phyloP scores from a whole-genome alignment of 2,797 vertebrate genomes.

The Sebastes nivosus region DNA sequence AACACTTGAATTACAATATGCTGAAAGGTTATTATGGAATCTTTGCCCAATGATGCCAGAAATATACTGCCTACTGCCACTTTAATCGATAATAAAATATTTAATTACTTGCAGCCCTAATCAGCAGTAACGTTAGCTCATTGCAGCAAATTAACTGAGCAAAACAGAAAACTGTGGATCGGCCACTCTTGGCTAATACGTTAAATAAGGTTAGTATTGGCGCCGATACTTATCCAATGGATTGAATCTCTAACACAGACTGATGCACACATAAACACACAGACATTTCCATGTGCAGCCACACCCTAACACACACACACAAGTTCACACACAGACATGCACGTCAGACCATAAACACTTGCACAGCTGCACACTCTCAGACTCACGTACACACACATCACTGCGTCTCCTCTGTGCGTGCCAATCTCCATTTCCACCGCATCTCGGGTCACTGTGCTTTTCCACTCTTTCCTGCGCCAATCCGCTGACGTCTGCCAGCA shows the following conservation, averaged over 20 bases:
- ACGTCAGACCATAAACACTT: background rate
- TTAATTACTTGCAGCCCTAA: background rate
- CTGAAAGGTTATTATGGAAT: no score
- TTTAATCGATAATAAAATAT: background rate
- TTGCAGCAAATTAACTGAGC: background rate
- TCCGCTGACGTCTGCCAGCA: background rate
- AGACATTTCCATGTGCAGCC: background rate
- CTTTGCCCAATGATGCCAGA: no score
- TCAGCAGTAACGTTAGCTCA: background rate
- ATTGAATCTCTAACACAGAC: background rate
- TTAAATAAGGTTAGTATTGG: background rate
- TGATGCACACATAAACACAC: background rate
- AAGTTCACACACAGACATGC: background rate
- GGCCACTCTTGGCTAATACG: background rate
- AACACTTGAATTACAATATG: no score
- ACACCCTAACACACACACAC: background rate
- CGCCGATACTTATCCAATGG: background rate
- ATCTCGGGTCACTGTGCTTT: constrained; percentile 22
- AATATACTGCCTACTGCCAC: no score
- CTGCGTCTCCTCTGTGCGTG: background rate
- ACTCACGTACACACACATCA: background rate
- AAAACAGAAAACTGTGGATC: background rate
- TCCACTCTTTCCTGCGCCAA: background rate
- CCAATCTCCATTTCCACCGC: constrained; percentile 13
- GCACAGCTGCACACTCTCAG: background rate